Evolutionary conservation across 2,888 invertebrate species (phyloP).

Genomic region (Ptilodon capucinus): DNA sequence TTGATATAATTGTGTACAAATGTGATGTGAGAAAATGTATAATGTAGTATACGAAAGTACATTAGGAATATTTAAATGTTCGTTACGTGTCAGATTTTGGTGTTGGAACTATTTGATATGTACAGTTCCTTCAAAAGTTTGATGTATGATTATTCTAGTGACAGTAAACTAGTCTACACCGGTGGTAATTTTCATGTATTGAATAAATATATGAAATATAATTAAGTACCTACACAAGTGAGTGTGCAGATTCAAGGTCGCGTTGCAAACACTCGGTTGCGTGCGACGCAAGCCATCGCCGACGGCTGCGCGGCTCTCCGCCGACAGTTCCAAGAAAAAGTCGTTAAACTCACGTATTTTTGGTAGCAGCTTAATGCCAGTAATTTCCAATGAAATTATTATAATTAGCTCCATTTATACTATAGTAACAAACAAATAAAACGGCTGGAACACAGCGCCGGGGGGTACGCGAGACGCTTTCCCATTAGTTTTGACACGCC

Average conservation of each 20-base stretch:
- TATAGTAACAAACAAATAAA: constrained; percentile 81
- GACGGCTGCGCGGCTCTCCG: constrained; percentile 55
- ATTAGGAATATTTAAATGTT: too few relatives aligned
- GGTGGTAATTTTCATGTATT: neutral
- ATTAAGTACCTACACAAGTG: neutral
- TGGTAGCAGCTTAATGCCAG: constrained; percentile 82
- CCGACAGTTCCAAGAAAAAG: constrained; percentile 76
- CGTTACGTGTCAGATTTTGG: too few relatives aligned
- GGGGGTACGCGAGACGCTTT: constrained; percentile 50
- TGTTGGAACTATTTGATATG: too few relatives aligned
- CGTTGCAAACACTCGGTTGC: constrained; percentile 49
- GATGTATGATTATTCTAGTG: too few relatives aligned
- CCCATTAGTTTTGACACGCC: constrained; percentile 38
- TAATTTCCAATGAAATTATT: constrained; percentile 80
- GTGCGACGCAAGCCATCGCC: constrained; percentile 57
- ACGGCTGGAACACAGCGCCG: constrained; percentile 62
- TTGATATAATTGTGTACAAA: constrained; percentile 31
- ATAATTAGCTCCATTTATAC: constrained; percentile 80
- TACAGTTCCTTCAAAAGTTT: too few relatives aligned
- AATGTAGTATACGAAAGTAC: too few relatives aligned
- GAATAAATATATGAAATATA: neutral
- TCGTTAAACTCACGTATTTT: constrained; percentile 82
- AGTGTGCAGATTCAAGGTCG: constrained; percentile 59
- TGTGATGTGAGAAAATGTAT: neutral
- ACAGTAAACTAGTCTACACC: too few relatives aligned